Evolutionary conservation across 2,113 vertebrate genomes (phyloP).

Genomic region (Nannobrachium achirus): DNA sequence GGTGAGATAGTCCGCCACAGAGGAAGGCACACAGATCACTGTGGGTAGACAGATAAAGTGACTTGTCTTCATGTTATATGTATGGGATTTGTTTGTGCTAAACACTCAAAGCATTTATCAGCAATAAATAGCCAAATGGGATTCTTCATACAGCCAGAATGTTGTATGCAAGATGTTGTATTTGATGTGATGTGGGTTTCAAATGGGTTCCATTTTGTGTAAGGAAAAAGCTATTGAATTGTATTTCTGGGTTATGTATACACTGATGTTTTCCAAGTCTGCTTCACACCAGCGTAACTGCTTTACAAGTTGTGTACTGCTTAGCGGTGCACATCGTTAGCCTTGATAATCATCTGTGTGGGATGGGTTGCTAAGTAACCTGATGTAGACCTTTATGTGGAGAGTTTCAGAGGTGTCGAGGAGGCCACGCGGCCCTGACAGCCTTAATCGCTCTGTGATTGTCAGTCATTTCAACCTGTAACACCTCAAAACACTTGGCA

Average conservation of each 20-base stretch:
- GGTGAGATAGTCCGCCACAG: conserved; percentile 13
- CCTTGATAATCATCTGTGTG: conserved; percentile 39
- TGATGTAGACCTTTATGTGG: conserved; percentile 35
- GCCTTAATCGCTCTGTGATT: not conserved
- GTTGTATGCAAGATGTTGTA: no score
- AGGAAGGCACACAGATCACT: not conserved
- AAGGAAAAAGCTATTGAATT: not conserved
- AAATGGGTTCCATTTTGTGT: not conserved
- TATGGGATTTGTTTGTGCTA: not conserved
- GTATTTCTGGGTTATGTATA: not conserved
- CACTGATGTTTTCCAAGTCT: not conserved
- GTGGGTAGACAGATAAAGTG: not conserved
- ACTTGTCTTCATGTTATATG: not conserved
- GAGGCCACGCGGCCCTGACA: conserved; percentile 12
- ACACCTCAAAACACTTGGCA: conserved; percentile 1
- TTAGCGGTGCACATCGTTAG: conserved; percentile 7
- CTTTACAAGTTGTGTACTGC: conserved; percentile 11
- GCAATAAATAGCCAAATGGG: not conserved
- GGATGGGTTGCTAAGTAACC: conserved; percentile 42
- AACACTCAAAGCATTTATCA: not conserved
- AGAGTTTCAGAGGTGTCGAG: conserved; percentile 20
- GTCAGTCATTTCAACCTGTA: conserved; percentile 11
- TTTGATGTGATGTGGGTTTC: not conserved
- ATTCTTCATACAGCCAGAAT: not conserved
- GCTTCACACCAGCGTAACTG: not conserved